Evolutionary conservation across 2,113 vertebrate genomes (phyloP).

Genomic region (Megaceryle maxima): DNA sequence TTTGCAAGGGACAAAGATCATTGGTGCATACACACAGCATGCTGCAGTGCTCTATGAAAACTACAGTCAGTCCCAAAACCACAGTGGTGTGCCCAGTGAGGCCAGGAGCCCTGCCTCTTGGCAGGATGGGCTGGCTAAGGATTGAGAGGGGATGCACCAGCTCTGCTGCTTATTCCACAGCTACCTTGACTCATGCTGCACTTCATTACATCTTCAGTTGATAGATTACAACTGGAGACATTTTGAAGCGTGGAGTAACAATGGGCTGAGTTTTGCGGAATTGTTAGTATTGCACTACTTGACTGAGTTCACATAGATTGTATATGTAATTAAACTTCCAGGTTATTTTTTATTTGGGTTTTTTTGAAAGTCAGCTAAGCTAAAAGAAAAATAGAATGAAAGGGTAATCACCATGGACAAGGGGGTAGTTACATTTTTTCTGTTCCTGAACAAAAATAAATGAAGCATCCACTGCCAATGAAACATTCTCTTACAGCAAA

Average conservation of each 20-base stretch:
- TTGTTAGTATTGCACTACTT: neutral
- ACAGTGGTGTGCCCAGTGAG: accelerated
- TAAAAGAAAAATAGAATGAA: neutral
- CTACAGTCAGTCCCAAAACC: neutral
- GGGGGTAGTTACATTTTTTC: neutral
- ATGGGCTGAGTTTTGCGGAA: neutral
- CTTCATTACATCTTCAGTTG: neutral
- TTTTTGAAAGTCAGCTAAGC: neutral
- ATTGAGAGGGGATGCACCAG: neutral
- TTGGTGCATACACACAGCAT: accelerated
- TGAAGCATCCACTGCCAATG: neutral
- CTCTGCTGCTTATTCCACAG: neutral
- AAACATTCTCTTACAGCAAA: neutral
- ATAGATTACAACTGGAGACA: neutral
- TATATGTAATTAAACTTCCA: neutral
- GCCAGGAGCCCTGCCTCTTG: neutral
- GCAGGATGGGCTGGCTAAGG: neutral
- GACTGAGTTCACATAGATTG: neutral
- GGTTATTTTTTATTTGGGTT: neutral
- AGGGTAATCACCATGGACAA: neutral
- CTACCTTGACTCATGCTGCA: neutral
- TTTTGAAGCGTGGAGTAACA: neutral
- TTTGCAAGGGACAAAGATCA: neutral
- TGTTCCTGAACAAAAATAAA: neutral
- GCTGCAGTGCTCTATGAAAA: neutral